Evolutionary conservation across 2,113 vertebrate genomes (phyloP), one percentile per base, ranked within the genome.

Genomic region (Aptenodytes patagonicus): DNA sequence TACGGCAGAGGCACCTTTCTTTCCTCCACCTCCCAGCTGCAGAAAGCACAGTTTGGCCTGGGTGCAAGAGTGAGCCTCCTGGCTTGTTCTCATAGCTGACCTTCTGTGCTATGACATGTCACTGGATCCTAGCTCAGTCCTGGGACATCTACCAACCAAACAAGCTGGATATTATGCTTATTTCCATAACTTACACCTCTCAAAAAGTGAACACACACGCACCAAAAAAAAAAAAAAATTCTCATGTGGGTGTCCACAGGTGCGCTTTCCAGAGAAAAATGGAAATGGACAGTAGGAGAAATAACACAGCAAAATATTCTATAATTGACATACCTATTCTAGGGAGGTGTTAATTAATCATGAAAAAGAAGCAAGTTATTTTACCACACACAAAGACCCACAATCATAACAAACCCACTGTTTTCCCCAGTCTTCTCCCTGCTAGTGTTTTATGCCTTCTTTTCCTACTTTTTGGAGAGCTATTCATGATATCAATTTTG

Each of bases 81-180:
- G 93, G 91, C 90, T 97, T 94, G 95, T 92, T 97, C 96, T 92
- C 94, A 87, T 93, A 96, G 92, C 69, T 93, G 88, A 81, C 52
- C 58, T 97, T 92, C 96, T 92, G 92, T 94, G 92, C 95, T 94
- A 85, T 96, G 95, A 95, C n/a, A 38, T 89, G 89, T 97, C 97
- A 95, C 96, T 96, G 95, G 93, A 93, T 96, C 57, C 76, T 87
- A 93, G 92, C 90, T 98, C 96, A 94, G 94, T 76, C 78, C 76
- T 94, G 62, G 76, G 89, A 97, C 87, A 97, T 76, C 93, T 97
- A 82, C 90, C 96, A 97, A 88, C 54, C 38, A 78, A 90, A 81
- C 10, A 90, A 89, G 17, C 17, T 15, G 17, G 20, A 12, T 32
- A 71, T 26, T 61, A 82, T 21, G 10, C 10, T 87, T 54, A n/a